Conservation (phyloP, 2,797 vertebrate species). For the Percopsis omiscomaycus region DNA sequence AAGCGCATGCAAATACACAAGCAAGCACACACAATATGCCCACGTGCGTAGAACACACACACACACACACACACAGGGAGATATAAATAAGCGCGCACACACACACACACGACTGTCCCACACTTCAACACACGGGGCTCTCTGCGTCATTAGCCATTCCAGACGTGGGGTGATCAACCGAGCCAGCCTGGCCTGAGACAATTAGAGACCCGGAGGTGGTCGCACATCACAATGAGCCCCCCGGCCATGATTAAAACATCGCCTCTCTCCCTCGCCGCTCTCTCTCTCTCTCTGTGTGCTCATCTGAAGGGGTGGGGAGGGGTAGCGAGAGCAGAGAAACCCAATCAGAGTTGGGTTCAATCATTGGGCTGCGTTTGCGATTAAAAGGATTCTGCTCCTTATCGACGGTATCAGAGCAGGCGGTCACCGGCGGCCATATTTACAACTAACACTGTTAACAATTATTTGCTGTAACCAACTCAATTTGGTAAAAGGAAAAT, state of each 20-base stretch:
- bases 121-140: slow-evolving; percentile 7
- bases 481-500: too few relatives aligned
- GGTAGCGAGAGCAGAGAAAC: slow-evolving; percentile 44
- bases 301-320: slow-evolving; percentile 38
- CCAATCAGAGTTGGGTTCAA: slow-evolving; percentile 52
- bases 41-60: neutral
- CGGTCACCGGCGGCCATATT: too few relatives aligned
- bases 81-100: neutral
- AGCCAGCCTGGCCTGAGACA: slow-evolving; percentile 73
- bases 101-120: neutral
- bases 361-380: slow-evolving; percentile 52
- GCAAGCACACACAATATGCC: neutral
- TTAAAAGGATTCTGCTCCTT: slow-evolving; percentile 39
- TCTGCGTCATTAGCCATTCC: slow-evolving; percentile 76
- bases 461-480: too few relatives aligned
- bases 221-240: slow-evolving; percentile 76
- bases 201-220: slow-evolving; percentile 76
- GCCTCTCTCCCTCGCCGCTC: neutral
- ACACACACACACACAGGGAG: neutral
- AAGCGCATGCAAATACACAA: neutral
- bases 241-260: slow-evolving; percentile 78
- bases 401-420: too few relatives aligned
- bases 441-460: too few relatives aligned
- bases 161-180: slow-evolving; percentile 74
- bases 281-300: slow-evolving; percentile 49